Base-by-base conservation (phyloP, 2,113 vertebrate species). In the Candoia aspera region DNA sequence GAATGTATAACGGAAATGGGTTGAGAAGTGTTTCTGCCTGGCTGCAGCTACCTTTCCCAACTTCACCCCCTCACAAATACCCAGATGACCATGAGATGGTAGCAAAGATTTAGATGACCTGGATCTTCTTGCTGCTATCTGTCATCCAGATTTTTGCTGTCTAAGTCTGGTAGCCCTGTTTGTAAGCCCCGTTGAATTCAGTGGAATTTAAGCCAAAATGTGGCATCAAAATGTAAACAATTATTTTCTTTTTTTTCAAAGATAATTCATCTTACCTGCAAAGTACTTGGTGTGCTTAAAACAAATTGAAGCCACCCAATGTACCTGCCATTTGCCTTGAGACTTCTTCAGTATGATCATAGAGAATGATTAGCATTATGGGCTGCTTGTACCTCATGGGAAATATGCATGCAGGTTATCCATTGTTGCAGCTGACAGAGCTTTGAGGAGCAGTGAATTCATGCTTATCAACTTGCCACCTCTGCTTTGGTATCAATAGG, bases 401-500 rank as follows among this genome's bases (percentile, higher is more conserved):
- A 53, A 90, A 90, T 87, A 26, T 94, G 73, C 86, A 85, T 92
- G 21, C 49, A 73, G 46, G 13, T 93, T 95, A 62, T 93, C 90
- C 93, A 94, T 37, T 58, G 92, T 92, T 92, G 84, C 91, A 84
- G 89, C 60, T 94, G n/a, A 54, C 9, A 46, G 90, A 58, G 58
- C n/a, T 84, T 0, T 0, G 46, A 89, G 84, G 26, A 79, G 91
- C 58, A 49, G 94, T 89, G 93, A 68, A 93, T 94, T 93, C 92
- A 90, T 95, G 90, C 90, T 93, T 94, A 91, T 96, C 94, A 87
- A 54, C 57, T n/a, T 0, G 0, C 94, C 92, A 93, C 92, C 26
- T 95, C 91, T 55, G 87, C 87, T 91, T 84, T 93, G 93, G 91
- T 94, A 87, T 64, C 90, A 93, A 62, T 91, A 60, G 53, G 90